These are phyloP conservation scores for Hyles euphorbiae DNA, from an alignment of 1,140 invertebrate species.

Conservation along the genomic window DNA sequence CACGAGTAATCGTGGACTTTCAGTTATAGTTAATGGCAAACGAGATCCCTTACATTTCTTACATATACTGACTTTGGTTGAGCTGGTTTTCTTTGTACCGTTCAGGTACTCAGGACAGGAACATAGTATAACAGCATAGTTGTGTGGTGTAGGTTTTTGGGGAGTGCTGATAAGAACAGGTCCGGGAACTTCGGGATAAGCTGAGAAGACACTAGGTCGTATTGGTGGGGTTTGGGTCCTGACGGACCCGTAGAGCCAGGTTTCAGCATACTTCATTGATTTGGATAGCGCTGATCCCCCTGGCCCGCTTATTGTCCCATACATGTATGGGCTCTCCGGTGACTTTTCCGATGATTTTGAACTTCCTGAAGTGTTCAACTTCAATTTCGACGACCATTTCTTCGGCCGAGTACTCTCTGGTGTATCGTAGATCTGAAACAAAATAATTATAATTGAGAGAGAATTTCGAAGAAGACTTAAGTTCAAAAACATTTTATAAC, in stretches of 20 bases:
- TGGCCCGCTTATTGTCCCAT: constrained; percentile 67
- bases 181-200: constrained; percentile 76
- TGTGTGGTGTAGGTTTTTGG: constrained; percentile 73
- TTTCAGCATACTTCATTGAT: constrained; percentile 89
- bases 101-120: constrained; percentile 85
- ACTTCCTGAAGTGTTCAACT: constrained; percentile 63
- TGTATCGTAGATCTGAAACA: constrained; percentile 64
- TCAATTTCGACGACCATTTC: constrained; percentile 71
- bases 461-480: no score
- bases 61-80: constrained; percentile 83
- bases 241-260: constrained; percentile 87
- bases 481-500: no score
- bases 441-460: constrained; percentile 19
- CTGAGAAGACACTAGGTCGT: constrained; percentile 69
- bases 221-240: constrained; percentile 77
- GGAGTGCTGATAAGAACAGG: constrained; percentile 73
- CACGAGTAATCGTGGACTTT: constrained; percentile 71
- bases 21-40: constrained; percentile 77
- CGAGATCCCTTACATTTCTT: constrained; percentile 88
- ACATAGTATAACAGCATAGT: constrained; percentile 83
- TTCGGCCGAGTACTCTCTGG: constrained; percentile 55
- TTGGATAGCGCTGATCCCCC: constrained; percentile 80
- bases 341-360: constrained; percentile 66
- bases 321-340: constrained; percentile 65
- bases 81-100: constrained; percentile 81